A percentile compares a stretch with the other conserved stretches of the same genome.
phyloP scores from a whole-genome alignment of 2,888 invertebrate genomes.

The Sinhomidia bicolor region DNA sequence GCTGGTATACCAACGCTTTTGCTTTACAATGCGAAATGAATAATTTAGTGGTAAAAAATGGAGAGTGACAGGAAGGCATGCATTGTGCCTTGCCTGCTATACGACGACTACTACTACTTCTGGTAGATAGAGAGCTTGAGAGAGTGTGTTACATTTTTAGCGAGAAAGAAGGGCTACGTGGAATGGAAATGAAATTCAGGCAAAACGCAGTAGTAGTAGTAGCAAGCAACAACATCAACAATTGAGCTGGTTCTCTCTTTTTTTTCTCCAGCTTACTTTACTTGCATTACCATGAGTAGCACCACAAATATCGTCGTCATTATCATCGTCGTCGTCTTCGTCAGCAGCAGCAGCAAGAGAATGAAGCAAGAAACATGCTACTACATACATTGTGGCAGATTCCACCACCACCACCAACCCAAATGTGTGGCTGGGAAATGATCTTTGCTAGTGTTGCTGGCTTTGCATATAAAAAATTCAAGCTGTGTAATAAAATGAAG shows the following conservation, averaged over 20 bases:
- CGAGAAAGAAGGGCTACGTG: not conserved
- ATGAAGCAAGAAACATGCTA: not conserved
- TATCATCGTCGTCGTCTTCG: not conserved
- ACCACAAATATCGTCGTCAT: not conserved
- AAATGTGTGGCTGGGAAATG: not conserved
- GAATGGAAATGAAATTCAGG: constrained; percentile 16
- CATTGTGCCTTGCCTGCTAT: not conserved
- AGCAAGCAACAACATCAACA: not conserved
- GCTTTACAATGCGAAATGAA: constrained; percentile 57
- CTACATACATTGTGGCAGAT: not conserved
- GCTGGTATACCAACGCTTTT: not conserved
- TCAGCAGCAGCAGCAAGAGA: no score
- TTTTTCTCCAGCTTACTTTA: constrained; percentile 15
- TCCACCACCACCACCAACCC: not conserved
- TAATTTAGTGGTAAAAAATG: constrained; percentile 66
- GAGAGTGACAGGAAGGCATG: constrained; percentile 44
- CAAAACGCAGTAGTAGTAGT: no score
- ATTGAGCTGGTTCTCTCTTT: constrained; percentile 16
- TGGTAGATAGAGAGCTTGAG: not conserved
- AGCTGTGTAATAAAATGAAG: constrained; percentile 2
- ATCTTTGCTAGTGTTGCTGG: not conserved
- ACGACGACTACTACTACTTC: no score
- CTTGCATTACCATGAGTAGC: not conserved
- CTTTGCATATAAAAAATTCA: not conserved
- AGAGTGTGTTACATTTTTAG: not conserved